phyloP scores from a whole-genome alignment of 2,113 vertebrate genomes.

The Camelus bactrianus region DNA sequence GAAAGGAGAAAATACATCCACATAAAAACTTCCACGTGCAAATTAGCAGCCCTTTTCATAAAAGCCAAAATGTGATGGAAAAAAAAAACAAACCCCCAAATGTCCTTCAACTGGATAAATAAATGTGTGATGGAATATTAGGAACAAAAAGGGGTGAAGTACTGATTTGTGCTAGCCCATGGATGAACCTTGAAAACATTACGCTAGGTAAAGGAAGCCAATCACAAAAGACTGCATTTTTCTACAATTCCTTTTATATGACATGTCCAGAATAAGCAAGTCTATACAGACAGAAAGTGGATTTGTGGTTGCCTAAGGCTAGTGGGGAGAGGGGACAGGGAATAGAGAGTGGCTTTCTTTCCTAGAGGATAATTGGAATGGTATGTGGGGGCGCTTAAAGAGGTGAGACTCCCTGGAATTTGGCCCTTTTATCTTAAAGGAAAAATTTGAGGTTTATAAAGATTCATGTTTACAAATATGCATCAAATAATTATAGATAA shows the following conservation, averaged over 20 bases:
- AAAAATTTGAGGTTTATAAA: not conserved
- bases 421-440: not conserved
- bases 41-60: not conserved
- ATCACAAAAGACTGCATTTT: not conserved
- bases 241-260: not conserved
- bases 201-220: not conserved
- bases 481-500: not conserved
- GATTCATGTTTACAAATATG: not conserved
- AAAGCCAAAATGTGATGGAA: not conserved
- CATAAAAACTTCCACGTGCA: not conserved
- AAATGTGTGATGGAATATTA: not conserved
- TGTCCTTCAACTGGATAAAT: not conserved
- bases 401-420: not conserved
- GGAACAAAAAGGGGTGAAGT: not conserved
- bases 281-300: not conserved
- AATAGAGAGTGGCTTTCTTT: not conserved
- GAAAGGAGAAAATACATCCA: not conserved
- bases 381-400: not conserved
- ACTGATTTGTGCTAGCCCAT: not conserved
- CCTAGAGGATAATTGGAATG: not conserved
- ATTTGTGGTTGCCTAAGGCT: not conserved
- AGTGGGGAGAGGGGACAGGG: not conserved
- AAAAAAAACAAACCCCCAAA: not conserved
- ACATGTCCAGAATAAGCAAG: slow-evolving; percentile 3
- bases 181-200: not conserved